A percentile compares a stretch with the other conserved stretches of the same genome.
Evolutionary conservation across 2,797 vertebrate genomes (phyloP).

Genomic region (Bradypus variegatus): DNA sequence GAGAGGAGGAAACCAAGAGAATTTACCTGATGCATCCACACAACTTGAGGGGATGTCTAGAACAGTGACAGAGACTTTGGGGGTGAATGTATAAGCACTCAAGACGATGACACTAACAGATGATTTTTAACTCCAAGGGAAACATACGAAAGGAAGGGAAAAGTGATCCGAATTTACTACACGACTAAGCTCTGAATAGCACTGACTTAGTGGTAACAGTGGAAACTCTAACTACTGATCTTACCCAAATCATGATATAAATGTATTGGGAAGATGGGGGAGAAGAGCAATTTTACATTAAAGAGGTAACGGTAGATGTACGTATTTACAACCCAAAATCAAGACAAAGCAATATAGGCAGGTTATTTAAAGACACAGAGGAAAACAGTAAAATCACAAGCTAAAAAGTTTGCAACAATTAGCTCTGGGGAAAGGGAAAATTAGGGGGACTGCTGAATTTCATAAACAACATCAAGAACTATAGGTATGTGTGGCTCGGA

Average conservation of each 20-base stretch:
- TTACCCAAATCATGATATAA: not conserved
- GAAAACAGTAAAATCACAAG: not conserved
- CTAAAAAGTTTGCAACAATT: rapidly evolving
- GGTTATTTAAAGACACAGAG: not conserved
- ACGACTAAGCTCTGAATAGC: rapidly evolving
- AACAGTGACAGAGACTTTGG: not conserved
- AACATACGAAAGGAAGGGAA: not conserved
- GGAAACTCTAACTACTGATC: not conserved
- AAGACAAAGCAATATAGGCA: not conserved
- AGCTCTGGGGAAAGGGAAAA: not conserved
- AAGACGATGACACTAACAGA: not conserved
- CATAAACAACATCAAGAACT: not conserved
- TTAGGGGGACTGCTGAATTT: not conserved
- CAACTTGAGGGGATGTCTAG: no score
- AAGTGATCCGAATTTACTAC: rapidly evolving
- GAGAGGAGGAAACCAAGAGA: not conserved
- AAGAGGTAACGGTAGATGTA: not conserved
- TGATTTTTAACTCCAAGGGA: not conserved
- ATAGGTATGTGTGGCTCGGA: rapidly evolving
- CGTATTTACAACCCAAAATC: not conserved
- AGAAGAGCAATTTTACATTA: not conserved
- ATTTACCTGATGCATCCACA: not conserved
- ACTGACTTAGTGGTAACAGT: rapidly evolving
- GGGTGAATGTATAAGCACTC: not conserved
- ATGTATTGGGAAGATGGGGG: not conserved